A percentile compares a stretch with the other conserved stretches of the same genome.
These are phyloP conservation scores for Brachionus asplanchnoidis DNA, from an alignment of 1,140 invertebrate genomes.

Conservation along the genomic window DNA sequence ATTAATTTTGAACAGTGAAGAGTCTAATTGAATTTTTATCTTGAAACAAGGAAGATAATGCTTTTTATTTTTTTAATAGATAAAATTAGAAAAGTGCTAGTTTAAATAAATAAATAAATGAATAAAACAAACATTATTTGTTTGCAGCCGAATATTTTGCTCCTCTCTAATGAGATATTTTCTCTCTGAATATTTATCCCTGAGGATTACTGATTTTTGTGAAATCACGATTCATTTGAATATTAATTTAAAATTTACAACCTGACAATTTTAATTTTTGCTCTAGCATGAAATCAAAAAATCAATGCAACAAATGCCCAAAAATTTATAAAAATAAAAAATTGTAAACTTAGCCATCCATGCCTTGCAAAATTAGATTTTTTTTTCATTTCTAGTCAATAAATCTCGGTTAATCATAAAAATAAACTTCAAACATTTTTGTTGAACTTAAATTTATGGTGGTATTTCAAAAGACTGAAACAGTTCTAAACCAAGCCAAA, in stretches of 20 bases:
- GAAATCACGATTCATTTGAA: background rate
- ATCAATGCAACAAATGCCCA: background rate
- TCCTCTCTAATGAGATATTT: background rate
- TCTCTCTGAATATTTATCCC: background rate
- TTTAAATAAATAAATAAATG: background rate
- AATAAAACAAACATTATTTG: background rate
- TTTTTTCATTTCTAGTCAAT: background rate
- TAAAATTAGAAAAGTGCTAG: background rate
- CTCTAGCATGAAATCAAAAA: background rate
- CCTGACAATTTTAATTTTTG: background rate
- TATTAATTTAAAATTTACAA: background rate
- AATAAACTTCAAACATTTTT: background rate
- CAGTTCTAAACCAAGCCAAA: background rate
- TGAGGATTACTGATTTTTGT: background rate
- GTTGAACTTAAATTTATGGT: background rate
- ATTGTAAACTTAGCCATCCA: background rate
- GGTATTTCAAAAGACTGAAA: background rate
- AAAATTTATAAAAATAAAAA: background rate
- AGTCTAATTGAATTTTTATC: background rate
- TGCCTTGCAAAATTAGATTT: background rate
- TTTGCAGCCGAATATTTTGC: background rate
- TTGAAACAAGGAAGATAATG: background rate
- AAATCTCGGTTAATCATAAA: background rate
- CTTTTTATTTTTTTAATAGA: background rate
- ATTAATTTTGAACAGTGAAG: background rate